These are phyloP conservation scores for Eulemur rubriventer DNA, from an alignment of 2,797 vertebrate genomes.

Conservation along the genomic window DNA sequence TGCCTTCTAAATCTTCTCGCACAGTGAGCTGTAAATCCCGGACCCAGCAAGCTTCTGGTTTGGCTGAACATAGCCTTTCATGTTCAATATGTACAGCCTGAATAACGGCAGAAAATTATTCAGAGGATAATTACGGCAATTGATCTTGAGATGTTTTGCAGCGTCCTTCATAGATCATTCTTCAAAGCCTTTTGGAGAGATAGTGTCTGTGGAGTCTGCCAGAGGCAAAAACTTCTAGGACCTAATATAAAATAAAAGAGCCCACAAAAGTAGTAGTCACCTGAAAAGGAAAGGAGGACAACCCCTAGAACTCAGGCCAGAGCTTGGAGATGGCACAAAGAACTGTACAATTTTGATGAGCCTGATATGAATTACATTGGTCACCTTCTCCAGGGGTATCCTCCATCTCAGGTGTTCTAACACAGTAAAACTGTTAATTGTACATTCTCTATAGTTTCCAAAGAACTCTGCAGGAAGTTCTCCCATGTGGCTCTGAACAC, in stretches of 20 bases:
- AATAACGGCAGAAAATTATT: conserved; percentile 76
- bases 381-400: background rate
- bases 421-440: background rate
- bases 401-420: background rate
- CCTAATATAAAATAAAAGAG: conserved; percentile 27
- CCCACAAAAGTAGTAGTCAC: background rate
- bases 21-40: conserved; percentile 75
- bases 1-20: conserved; percentile 66
- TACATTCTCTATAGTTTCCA: background rate
- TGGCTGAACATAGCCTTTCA: conserved; percentile 73
- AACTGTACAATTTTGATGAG: background rate
- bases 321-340: background rate
- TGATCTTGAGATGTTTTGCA: conserved; percentile 80
- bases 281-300: background rate
- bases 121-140: conserved; percentile 77
- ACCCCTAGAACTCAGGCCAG: background rate
- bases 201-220: background rate
- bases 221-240: conserved; percentile 46
- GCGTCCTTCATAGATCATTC: conserved; percentile 52
- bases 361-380: background rate
- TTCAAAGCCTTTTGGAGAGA: conserved; percentile 71
- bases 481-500: background rate
- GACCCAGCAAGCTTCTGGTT: conserved; percentile 71
- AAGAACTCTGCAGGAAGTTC: background rate
- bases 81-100: conserved; percentile 69